Base-by-base conservation (phyloP, 2,113 vertebrate genomes). In the Donacobius atricapilla region DNA sequence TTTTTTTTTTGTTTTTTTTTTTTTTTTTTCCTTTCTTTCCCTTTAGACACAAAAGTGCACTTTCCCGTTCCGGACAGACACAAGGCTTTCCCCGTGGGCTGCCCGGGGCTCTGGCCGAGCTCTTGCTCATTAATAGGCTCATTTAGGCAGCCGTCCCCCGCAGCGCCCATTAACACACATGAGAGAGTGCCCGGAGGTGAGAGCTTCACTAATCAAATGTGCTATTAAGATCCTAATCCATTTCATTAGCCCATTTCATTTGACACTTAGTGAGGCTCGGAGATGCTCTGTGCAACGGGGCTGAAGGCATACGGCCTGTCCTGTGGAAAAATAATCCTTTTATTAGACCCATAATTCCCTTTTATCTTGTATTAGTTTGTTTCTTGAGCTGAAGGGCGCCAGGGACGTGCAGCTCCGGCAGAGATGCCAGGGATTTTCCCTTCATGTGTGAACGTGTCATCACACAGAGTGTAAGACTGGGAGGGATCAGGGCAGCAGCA, bases 171-270 rank as follows among this genome's bases (percentile, higher is more conserved):
- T 90, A 95, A 71, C 90, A 72, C 95, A 65, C 90, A 53, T 2
- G 53, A 91, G 94, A 58, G 69, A 82, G 77, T 9, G 87, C 84
- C 95, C 8, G 23, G 93, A 91, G 93, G 84, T 82, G 87, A 91
- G 83, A 89, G 89, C 87, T 72, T 40, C 77, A 13, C 91, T 94
- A 89, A 96, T 79, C 94, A 79, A 93, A 95, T 60, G 87, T 85
- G 73, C 93, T 82, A 50, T 91, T 95, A 95, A 93, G 70, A 93
- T 87, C 87, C 91, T 94, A 91, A 96, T 95, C 87, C 89, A 45
- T 94, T 95, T 76, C 94, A 95, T 95, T 84, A 95, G 65, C 50
- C 93, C 23, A 0, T 93, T 94, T 76, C 94, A 87, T 93, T 35
- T 92, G 93, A 95, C 93, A 69, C 81, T 92, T 18, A 73, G 48